Conservation (phyloP, 2,113 vertebrate genomes). For the Noctilio leporinus region DNA sequence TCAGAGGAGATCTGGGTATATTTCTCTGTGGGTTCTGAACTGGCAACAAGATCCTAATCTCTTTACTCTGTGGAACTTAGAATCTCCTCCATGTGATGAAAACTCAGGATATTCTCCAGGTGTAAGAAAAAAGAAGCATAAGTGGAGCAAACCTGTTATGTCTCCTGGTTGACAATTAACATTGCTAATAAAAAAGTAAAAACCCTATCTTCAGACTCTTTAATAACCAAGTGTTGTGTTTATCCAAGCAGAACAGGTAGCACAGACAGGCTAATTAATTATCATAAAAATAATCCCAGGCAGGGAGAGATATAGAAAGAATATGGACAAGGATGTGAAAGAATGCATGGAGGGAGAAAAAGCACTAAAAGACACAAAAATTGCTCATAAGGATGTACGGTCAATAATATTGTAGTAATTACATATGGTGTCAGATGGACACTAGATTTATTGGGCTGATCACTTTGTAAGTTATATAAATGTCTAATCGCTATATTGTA, state of each 20-base stretch:
- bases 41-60: not conserved
- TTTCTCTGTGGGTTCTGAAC: not conserved
- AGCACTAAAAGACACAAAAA: not conserved
- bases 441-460: not conserved
- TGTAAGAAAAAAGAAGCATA: conserved; percentile 24
- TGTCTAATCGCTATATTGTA: not conserved
- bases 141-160: not conserved
- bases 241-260: not conserved
- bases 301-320: not conserved
- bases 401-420: not conserved
- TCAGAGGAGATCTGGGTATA: not conserved
- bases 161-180: conserved; percentile 17
- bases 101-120: not conserved
- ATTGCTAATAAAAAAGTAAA: conserved; percentile 28
- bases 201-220: not conserved
- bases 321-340: not conserved
- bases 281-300: conserved; percentile 14
- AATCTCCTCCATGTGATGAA: not conserved
- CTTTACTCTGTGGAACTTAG: not conserved
- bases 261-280: not conserved
- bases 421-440: not conserved
- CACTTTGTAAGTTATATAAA: not conserved
- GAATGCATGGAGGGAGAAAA: not conserved
- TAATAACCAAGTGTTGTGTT: not conserved
- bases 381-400: not conserved